These are phyloP conservation scores for Meteorus sp. DNA, from an alignment of 1,140 invertebrate species.

Conservation along the genomic window DNA sequence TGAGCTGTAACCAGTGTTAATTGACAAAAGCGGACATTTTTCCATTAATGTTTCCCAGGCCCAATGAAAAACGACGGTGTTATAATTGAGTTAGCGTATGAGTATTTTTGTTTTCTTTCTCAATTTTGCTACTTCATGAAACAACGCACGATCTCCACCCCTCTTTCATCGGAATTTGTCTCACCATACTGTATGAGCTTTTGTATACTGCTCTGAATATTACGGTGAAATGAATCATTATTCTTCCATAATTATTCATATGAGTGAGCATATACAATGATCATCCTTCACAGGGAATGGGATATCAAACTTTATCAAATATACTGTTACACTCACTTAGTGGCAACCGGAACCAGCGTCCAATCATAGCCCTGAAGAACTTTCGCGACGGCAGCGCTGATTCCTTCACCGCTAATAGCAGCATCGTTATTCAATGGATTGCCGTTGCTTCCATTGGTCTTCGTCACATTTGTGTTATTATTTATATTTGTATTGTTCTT, in stretches of 20 bases:
- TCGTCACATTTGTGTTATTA: conserved; percentile 28
- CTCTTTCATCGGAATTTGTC: not conserved
- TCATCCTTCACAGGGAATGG: not conserved
- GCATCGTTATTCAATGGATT: conserved; percentile 16
- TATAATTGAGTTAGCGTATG: conserved; percentile 58
- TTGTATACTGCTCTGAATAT: too few relatives aligned
- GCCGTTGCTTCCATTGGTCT: conserved; percentile 1
- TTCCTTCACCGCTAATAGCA: conserved; percentile 59
- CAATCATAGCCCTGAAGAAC: conserved; percentile 83
- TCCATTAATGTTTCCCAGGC: conserved; percentile 52
- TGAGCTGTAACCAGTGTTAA: conserved; percentile 60
- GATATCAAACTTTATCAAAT: not conserved
- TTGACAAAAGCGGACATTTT: conserved; percentile 55
- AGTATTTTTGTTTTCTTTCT: conserved; percentile 37
- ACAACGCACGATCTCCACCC: not conserved
- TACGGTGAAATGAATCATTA: too few relatives aligned
- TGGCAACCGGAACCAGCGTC: conserved; percentile 78
- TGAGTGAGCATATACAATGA: not conserved
- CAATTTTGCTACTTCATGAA: not conserved
- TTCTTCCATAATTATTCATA: not conserved
- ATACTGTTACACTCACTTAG: conserved; percentile 65
- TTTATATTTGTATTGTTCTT: conserved; percentile 33
- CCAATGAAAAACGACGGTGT: conserved; percentile 55
- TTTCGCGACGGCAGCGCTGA: conserved; percentile 74
- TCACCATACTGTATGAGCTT: too few relatives aligned